Conservation (phyloP, 2,888 invertebrate genomes). For the Heliconius erato region DNA sequence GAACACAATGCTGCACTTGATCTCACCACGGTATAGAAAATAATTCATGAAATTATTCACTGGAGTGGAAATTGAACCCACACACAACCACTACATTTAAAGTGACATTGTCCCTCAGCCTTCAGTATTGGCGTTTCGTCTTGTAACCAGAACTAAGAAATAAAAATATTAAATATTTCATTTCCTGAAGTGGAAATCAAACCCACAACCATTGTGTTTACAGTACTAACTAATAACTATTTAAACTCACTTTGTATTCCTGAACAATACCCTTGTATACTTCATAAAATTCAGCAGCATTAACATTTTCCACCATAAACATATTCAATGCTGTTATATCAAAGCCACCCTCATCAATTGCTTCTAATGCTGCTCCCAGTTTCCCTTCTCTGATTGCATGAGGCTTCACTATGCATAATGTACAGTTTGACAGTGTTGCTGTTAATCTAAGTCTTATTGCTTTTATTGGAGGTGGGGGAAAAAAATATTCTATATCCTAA, state of each 20-base stretch:
- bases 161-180: no score
- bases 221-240: background rate
- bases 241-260: slow-evolving; percentile 87
- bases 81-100: no score
- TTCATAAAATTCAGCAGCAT: slow-evolving; percentile 96
- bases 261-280: slow-evolving; percentile 95
- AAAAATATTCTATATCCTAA: slow-evolving; percentile 88
- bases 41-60: background rate
- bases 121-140: no score
- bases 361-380: slow-evolving; percentile 88
- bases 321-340: slow-evolving; percentile 92
- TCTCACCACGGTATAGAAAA: no score
- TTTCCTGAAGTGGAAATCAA: no score
- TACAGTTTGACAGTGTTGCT: slow-evolving; percentile 88
- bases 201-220: no score
- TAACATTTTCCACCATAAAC: slow-evolving; percentile 91
- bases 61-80: no score
- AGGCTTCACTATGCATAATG: slow-evolving; percentile 95
- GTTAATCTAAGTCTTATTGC: slow-evolving; percentile 80
- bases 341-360: slow-evolving; percentile 91
- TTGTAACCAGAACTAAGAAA: no score
- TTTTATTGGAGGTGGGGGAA: slow-evolving; percentile 76
- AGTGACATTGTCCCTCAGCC: no score
- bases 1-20: no score
- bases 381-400: slow-evolving; percentile 93